phyloP scores from a whole-genome alignment of 37 sponge, comb jelly and placozoan genomes.

The Ianthella basta region DNA sequence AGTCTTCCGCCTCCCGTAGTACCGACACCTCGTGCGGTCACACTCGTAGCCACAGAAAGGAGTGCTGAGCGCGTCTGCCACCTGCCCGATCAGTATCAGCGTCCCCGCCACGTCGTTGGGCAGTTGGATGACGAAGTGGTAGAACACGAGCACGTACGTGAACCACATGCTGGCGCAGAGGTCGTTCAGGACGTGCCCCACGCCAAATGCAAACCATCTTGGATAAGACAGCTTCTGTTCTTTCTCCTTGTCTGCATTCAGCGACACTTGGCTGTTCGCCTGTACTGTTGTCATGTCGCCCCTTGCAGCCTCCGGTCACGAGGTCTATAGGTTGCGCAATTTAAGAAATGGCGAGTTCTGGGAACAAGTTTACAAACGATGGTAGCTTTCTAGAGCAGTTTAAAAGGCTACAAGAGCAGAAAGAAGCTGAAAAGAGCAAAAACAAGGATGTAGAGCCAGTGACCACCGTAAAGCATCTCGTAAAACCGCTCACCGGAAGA shows the following conservation, averaged over 20 bases:
- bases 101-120: slow-evolving; percentile 79
- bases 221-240: not conserved
- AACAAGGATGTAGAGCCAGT: not conserved
- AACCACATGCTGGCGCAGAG: slow-evolving; percentile 97
- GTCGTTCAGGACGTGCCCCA: slow-evolving; percentile 98
- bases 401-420: slow-evolving; percentile 59
- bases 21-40: slow-evolving; percentile 67
- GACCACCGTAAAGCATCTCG: not conserved
- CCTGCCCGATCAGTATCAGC: slow-evolving; percentile 91
- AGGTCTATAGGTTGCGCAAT: not conserved
- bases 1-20: slow-evolving; percentile 90
- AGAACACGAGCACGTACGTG: slow-evolving; percentile 90
- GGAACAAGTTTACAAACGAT: slow-evolving; percentile 80
- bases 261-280: not conserved
- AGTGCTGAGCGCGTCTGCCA: slow-evolving; percentile 87
- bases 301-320: no score
- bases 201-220: slow-evolving; percentile 68
- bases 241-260: not conserved
- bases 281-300: not conserved
- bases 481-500: slow-evolving; percentile 1
- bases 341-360: not conserved
- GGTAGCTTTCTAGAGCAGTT: slow-evolving; percentile 92
- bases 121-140: slow-evolving; percentile 69
- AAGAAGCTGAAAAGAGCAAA: not conserved
- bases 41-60: slow-evolving; percentile 88